Evolutionary conservation across 2,797 vertebrate genomes (phyloP).

Genomic region (Simalia tracyae): DNA sequence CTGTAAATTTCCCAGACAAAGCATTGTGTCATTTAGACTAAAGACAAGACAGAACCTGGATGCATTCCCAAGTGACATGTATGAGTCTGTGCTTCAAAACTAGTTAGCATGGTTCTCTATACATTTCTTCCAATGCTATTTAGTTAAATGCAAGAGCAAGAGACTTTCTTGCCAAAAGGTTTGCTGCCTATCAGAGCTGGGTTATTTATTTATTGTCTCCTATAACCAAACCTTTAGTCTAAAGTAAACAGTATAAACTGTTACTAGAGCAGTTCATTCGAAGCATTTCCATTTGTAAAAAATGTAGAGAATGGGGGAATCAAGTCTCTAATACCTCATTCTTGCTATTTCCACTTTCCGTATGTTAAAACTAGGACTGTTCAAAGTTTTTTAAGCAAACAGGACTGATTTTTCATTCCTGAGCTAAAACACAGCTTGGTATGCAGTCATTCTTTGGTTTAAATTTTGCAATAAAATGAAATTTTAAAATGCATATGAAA

Average conservation of each 20-base stretch:
- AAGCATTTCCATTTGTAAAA: background rate
- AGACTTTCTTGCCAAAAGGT: background rate
- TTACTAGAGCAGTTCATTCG: background rate
- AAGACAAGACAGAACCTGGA: constrained; percentile 22
- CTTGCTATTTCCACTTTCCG: background rate
- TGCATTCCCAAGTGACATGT: constrained; percentile 23
- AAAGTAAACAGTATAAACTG: background rate
- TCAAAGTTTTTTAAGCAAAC: background rate
- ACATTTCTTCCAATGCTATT: background rate
- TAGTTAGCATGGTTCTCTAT: constrained; percentile 7
- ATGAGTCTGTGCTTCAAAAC: constrained; percentile 29
- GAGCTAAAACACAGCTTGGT: background rate
- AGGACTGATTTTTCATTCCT: background rate
- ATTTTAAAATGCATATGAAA: background rate
- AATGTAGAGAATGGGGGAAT: background rate
- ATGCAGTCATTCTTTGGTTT: background rate
- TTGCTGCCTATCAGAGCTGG: background rate
- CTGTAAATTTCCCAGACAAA: constrained; percentile 51
- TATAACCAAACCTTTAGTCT: constrained; percentile 4
- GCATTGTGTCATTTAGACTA: constrained; percentile 12
- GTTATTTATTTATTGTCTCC: background rate
- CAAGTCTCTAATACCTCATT: background rate
- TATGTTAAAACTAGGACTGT: background rate
- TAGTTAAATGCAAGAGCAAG: background rate
- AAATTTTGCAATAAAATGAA: background rate